Percentiles rank a stretch among this genome's conserved stretches.
These are phyloP conservation scores for Drosophila picticornis DNA, from an alignment of 2,888 invertebrate species.

Conservation along the genomic window DNA sequence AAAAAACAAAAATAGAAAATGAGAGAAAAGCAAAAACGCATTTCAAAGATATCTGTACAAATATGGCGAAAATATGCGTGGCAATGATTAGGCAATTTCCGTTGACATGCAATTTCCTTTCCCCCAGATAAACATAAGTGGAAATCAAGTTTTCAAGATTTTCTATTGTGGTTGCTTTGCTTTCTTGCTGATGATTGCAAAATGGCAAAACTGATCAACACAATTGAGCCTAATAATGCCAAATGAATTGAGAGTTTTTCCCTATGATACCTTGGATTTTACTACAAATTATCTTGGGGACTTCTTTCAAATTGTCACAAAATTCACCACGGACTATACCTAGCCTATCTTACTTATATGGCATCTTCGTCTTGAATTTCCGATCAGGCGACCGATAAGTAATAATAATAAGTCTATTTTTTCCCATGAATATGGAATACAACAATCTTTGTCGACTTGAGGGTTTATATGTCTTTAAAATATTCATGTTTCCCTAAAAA, in stretches of 20 bases:
- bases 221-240: slow-evolving; percentile 24
- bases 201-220: slow-evolving; percentile 32
- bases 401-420: too few relatives aligned
- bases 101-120: slow-evolving; percentile 56
- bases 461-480: too few relatives aligned
- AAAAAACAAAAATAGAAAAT: not conserved
- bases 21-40: slow-evolving; percentile 27
- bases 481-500: too few relatives aligned
- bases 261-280: not conserved
- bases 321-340: not conserved
- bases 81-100: slow-evolving; percentile 78
- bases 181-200: slow-evolving; percentile 6
- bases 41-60: slow-evolving; percentile 55
- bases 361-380: not conserved
- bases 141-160: slow-evolving; percentile 64
- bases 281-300: too few relatives aligned
- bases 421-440: too few relatives aligned
- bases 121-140: slow-evolving; percentile 12
- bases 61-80: slow-evolving; percentile 49
- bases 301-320: too few relatives aligned
- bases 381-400: too few relatives aligned
- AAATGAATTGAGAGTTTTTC: slow-evolving; percentile 33
- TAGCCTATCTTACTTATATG: not conserved
- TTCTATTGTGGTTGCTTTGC: slow-evolving; percentile 10
- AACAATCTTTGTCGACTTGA: too few relatives aligned